Base-by-base conservation (phyloP, 35 echinoderm and acorn worm genomes). In the Stichopus chloronotus region DNA sequence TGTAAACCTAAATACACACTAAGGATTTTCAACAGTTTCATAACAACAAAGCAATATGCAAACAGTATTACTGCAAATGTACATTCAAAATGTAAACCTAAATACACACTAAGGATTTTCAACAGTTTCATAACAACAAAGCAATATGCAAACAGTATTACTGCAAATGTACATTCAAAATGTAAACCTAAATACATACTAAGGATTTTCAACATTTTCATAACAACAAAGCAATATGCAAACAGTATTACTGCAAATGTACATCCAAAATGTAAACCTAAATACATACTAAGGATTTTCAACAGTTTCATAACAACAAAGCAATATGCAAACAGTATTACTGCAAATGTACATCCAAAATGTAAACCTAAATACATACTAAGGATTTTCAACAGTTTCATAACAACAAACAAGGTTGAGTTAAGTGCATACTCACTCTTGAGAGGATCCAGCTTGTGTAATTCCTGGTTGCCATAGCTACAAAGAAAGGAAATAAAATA, bases 391-490 rank as follows among this genome's bases (percentile, higher is more conserved):
- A n/a, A n/a, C n/a, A n/a, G n/a, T n/a, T n/a, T n/a, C 30, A 43
- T 43, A 43, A 57, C 59, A 8, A 8, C 14, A 8, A 61, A 61
- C 30, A 43, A 43, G 30, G 30, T 43, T n/a, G n/a, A n/a, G 68
- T 5, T 57, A 79, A 13, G 8, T 79, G 9, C 72, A 22, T 86
- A 99, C 97, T 99, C 94, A 99, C 97, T 99, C 97, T 60, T 96
- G 95, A 25, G 97, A 96, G 19, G 97, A 83, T 77, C 97, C 97
- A 53, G 97, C 93, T 93, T 99, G 97, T 43, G 95, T 63, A n/a
- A 99, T 78, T 30, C 95, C 97, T 19, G 97, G 97, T 16, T 99
- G 95, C 97, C 97, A 99, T 12, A 99, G 92, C 93, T 99, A 86
- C 17, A 94, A 52, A 53, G 79, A 88, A 78, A 25, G 61, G 63